These are phyloP conservation scores for Lophotis ruficrista DNA, from an alignment of 2,113 vertebrate species.

Conservation along the genomic window DNA sequence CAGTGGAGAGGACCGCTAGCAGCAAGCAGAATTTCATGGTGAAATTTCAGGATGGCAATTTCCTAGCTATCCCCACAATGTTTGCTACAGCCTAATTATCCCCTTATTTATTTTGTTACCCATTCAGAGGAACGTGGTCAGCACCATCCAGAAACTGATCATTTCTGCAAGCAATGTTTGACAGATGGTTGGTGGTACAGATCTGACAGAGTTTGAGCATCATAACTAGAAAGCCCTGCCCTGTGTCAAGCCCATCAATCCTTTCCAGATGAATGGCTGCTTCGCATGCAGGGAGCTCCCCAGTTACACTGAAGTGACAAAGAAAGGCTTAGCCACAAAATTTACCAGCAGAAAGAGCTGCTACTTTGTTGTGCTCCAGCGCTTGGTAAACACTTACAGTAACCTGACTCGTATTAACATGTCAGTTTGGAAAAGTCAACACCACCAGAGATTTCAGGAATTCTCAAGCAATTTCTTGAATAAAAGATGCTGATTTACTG, in stretches of 20 bases:
- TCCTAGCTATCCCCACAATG: background rate
- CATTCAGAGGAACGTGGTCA: rapidly evolving
- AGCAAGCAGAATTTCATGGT: background rate
- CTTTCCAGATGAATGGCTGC: background rate
- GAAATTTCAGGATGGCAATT: background rate
- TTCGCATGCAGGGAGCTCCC: background rate
- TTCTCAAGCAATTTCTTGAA: background rate
- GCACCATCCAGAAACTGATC: background rate
- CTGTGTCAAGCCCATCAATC: background rate
- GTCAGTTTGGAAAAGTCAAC: background rate
- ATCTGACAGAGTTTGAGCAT: background rate
- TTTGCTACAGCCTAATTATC: background rate
- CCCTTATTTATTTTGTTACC: background rate
- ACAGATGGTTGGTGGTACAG: background rate
- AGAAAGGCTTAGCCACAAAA: background rate
- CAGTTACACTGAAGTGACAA: background rate
- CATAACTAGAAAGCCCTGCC: background rate
- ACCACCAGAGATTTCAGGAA: background rate
- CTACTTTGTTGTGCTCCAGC: background rate
- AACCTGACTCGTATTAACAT: background rate
- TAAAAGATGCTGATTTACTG: background rate
- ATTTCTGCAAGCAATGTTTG: background rate
- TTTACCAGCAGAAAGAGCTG: background rate
- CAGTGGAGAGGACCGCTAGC: background rate
- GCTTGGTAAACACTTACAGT: background rate